Evolutionary conservation across 2,888 invertebrate genomes (phyloP).

Genomic region (Nebria brevicollis): DNA sequence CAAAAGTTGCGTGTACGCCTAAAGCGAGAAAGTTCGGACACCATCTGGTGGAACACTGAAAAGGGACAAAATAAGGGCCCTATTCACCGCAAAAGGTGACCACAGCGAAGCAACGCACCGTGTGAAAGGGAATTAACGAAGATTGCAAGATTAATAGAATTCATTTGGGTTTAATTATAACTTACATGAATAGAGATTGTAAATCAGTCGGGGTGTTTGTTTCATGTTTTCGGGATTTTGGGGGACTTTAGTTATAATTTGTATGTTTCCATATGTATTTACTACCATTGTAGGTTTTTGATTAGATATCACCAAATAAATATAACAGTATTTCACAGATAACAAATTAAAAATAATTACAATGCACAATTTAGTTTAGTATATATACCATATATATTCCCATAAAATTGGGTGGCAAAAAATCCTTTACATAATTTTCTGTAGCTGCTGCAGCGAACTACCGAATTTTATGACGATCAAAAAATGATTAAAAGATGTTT

Average conservation of each 20-base stretch:
- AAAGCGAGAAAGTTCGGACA: neutral
- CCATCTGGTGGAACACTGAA: neutral
- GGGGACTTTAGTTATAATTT: neutral
- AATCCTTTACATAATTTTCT: no score
- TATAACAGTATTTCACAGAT: no score
- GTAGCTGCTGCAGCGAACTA: no score
- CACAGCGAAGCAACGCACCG: neutral
- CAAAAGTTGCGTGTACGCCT: neutral
- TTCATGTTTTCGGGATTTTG: neutral
- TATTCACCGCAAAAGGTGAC: neutral
- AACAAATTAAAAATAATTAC: no score
- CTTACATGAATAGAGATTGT: constrained; percentile 1
- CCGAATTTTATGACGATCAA: no score
- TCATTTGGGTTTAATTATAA: neutral
- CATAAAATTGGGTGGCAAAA: no score
- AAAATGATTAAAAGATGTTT: no score
- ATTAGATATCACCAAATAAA: no score
- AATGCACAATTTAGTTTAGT: no score
- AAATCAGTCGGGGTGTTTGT: neutral
- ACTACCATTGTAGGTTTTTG: no score
- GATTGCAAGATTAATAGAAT: neutral
- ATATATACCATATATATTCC: no score
- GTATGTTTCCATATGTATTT: neutral
- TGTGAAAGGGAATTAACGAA: neutral
- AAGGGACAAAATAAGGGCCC: neutral